Evolutionary conservation across 2,888 invertebrate genomes (phyloP).

Genomic region (Blastobasis lacticolella): DNA sequence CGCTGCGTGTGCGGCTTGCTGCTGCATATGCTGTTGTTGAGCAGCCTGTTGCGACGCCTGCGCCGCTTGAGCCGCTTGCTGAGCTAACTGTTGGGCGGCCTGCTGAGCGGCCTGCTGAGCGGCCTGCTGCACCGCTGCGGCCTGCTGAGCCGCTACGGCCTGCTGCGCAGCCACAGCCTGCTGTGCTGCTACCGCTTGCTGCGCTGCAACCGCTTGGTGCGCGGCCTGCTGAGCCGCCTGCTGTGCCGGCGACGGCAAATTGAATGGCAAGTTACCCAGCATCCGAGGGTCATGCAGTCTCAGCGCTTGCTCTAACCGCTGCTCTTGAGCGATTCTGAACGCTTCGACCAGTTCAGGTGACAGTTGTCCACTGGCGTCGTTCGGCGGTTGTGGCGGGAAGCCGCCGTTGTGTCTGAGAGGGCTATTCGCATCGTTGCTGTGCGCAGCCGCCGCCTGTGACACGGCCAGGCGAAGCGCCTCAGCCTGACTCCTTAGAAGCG

Average conservation of each 20-base stretch:
- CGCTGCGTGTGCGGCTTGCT: slow-evolving; percentile 26
- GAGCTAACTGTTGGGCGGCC: slow-evolving; percentile 35
- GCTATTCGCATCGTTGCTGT: slow-evolving; percentile 53
- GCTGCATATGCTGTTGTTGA: slow-evolving; percentile 53
- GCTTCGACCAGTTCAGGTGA: slow-evolving; percentile 83
- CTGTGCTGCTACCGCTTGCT: slow-evolving; percentile 40
- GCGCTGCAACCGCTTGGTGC: slow-evolving; percentile 41
- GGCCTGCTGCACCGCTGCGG: slow-evolving; percentile 37
- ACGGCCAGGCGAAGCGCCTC: slow-evolving; percentile 89
- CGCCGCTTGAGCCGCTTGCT: slow-evolving; percentile 38
- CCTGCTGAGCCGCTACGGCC: slow-evolving; percentile 37
- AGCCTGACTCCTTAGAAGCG: slow-evolving; percentile 87
- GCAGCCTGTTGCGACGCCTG: slow-evolving; percentile 42
- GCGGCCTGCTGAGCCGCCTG: slow-evolving; percentile 33
- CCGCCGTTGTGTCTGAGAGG: slow-evolving; percentile 67
- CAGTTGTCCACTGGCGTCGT: slow-evolving; percentile 70
- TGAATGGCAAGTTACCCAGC: slow-evolving; percentile 76
- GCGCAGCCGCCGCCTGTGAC: slow-evolving; percentile 78
- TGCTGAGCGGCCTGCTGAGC: slow-evolving; percentile 39
- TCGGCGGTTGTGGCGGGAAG: slow-evolving; percentile 53
- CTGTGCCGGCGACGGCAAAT: slow-evolving; percentile 70
- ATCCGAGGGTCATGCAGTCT: slow-evolving; percentile 88
- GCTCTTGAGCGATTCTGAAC: slow-evolving; percentile 81
- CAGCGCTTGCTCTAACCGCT: slow-evolving; percentile 87
- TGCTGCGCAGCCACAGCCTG: slow-evolving; percentile 41